phyloP scores from a whole-genome alignment of 2,888 invertebrate genomes.

The Sinohyriopsis cumingii region DNA sequence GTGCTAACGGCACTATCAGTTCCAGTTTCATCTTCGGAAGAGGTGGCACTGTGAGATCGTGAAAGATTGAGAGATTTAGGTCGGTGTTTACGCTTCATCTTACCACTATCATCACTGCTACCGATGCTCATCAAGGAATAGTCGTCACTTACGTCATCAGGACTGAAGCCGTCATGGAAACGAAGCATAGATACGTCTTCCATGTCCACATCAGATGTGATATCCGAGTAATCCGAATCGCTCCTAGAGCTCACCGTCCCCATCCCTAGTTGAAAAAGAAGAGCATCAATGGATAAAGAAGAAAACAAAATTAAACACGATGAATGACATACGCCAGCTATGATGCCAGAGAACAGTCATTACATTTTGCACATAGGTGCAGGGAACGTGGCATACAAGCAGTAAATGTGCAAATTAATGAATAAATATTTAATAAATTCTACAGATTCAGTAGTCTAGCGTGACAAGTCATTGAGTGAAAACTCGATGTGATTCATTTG shows the following conservation, averaged over 20 bases:
- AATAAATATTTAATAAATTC: too few species aligned
- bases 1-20: conserved; percentile 49
- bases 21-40: conserved; percentile 57
- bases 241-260: conserved; percentile 52
- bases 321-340: too few species aligned
- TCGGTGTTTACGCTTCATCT: conserved; percentile 53
- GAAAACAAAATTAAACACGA: neutral
- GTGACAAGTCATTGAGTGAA: too few species aligned
- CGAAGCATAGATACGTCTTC: conserved; percentile 57
- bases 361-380: too few species aligned
- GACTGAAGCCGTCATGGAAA: conserved; percentile 55
- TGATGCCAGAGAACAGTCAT: too few species aligned
- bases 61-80: conserved; percentile 63
- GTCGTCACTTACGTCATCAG: conserved; percentile 60
- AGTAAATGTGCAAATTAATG: too few species aligned
- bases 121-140: conserved; percentile 55
- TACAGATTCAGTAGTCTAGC: too few species aligned
- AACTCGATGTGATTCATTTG: too few species aligned
- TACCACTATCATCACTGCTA: conserved; percentile 49
- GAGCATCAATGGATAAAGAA: neutral
- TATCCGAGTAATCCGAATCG: conserved; percentile 63
- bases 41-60: conserved; percentile 63
- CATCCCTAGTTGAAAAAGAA: conserved; percentile 31
- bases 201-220: conserved; percentile 60
- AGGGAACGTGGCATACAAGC: too few species aligned